A percentile compares a stretch with the other conserved stretches of the same genome.
Conservation (phyloP, 2,113 vertebrate species). For the Platichthys flesus region DNA sequence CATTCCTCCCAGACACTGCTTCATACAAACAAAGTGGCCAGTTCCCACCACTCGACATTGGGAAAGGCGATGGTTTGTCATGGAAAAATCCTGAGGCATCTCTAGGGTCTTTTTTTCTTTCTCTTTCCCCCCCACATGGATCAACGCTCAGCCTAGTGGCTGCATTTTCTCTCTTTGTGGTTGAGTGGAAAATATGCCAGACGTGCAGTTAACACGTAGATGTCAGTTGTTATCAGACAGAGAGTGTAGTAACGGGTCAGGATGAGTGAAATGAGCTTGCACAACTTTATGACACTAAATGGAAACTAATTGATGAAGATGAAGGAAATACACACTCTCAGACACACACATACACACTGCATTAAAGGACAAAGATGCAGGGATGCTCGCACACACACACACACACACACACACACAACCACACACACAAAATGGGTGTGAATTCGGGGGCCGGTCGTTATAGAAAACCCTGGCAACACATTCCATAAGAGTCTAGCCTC, state of each 20-base stretch:
- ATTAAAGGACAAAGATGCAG: constrained; percentile 25
- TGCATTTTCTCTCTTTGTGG: constrained; percentile 41
- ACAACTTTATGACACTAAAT: background rate
- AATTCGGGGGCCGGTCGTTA: constrained; percentile 48
- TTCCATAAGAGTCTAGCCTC: constrained; percentile 68
- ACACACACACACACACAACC: constrained; percentile 10
- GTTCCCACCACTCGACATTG: constrained; percentile 76
- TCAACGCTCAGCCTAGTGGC: constrained; percentile 23
- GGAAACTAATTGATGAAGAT: background rate
- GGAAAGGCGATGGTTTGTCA: constrained; percentile 75
- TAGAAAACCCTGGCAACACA: constrained; percentile 76
- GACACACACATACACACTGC: constrained; percentile 7
- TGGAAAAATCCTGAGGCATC: constrained; percentile 76
- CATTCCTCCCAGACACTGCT: constrained; percentile 78
- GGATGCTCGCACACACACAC: background rate
- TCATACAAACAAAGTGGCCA: constrained; percentile 78
- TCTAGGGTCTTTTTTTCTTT: constrained; percentile 59
- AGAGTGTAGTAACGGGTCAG: background rate
- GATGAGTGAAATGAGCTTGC: background rate
- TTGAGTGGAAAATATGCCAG: background rate
- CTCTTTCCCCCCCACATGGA: constrained; percentile 8
- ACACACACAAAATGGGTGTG: constrained; percentile 29
- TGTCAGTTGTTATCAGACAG: constrained; percentile 10
- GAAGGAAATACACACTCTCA: background rate
- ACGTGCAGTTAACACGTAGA: constrained; percentile 15